Base-by-base conservation (phyloP, 2,113 vertebrate genomes). In the Oxyura jamaicensis region DNA sequence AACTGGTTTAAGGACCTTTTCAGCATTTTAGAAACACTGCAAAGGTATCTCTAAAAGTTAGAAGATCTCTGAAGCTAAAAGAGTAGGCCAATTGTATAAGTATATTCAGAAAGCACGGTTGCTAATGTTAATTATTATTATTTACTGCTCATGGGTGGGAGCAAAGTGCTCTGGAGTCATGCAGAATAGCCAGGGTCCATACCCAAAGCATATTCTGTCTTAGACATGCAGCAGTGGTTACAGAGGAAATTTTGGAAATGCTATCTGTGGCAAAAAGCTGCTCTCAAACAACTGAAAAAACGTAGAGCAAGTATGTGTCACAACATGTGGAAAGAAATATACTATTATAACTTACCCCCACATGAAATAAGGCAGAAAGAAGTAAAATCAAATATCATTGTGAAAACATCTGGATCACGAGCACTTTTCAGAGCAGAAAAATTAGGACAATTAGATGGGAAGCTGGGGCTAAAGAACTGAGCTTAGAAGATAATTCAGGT, bases 61-160 rank as follows among this genome's bases (percentile, higher is more conserved):
- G 48, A 76, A 68, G 21, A n/a, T 39, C 29, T 62, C 59, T 55
- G 36, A 92, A 41, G 46, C 22, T 42, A 15, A 31, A 77, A 60
- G 29, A 69, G 31, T 11, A 59, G 41, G 8, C 6, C 6, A 4
- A 75, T 18, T 28, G 23, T 78, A 4, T 31, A 82, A 58, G 12
- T 26, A 73, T 28, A 53, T 67, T 83, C 15, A 65, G 68, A 68
- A 93, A 73, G n/a, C 2, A 4, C 23, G 22, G 26, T 17, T 68
- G 60, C 78, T 87, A 69, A 59, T 15, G 63, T 87, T 91, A 88
- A 91, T 95, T 69, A 84, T 95, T 69, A 82, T 88, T 88, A 89
- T 78, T 75, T 87, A 58, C 12, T 19, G 42, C 23, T 67, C 3
- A 5, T 8, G 8, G 20, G 76, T 48, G 25, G 59, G 87, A 83